Evolutionary conservation across 2,797 vertebrate genomes (phyloP).

Genomic region (Hydrocynus forskahlii): DNA sequence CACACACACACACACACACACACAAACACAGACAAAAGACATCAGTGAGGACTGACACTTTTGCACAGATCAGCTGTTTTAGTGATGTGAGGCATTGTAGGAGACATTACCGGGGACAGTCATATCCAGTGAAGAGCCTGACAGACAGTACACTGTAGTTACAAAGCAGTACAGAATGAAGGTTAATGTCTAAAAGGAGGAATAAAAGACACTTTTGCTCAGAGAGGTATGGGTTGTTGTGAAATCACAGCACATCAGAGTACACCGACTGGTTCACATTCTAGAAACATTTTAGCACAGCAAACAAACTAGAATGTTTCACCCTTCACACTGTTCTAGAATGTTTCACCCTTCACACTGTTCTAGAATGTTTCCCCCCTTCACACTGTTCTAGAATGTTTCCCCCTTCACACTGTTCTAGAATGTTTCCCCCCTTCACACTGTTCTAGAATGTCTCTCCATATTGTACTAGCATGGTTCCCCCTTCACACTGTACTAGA

Average conservation of each 20-base stretch:
- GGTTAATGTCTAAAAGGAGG: too few species aligned
- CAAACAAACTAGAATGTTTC: background rate
- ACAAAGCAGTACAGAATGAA: too few species aligned
- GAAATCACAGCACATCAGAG: too few species aligned
- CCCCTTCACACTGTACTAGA: too few species aligned
- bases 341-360: background rate
- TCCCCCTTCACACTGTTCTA: background rate
- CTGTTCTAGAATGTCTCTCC: background rate
- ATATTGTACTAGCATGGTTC: too few species aligned
- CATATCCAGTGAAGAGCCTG: background rate
- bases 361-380: background rate
- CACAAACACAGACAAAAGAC: background rate
- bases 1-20: conserved; percentile 25
- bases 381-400: background rate
- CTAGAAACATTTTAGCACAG: too few species aligned
- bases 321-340: background rate
- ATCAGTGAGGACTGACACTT: background rate
- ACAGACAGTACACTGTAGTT: background rate
- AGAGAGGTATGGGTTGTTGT: too few species aligned
- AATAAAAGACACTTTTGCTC: too few species aligned
- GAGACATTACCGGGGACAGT: background rate
- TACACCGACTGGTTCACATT: too few species aligned
- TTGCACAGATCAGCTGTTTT: background rate
- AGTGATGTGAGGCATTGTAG: background rate
- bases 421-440: background rate